Conservation (phyloP, 92 coral and sea anemone genomes). For the Umimayanthus kanabou region DNA sequence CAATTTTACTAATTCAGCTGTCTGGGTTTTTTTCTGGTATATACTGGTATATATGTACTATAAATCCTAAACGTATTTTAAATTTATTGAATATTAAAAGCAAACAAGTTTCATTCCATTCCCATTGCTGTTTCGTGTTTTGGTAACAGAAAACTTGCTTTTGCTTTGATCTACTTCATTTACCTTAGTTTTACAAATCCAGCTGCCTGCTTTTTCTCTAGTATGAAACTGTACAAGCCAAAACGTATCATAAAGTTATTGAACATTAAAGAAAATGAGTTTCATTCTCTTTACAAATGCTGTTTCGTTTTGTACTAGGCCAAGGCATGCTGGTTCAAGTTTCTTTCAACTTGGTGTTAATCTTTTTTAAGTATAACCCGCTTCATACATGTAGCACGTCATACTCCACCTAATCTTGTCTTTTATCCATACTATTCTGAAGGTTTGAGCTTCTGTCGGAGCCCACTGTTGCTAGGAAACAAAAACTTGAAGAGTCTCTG, state of each 20-base stretch:
- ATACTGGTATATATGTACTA: not conserved
- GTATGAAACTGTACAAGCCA: no score
- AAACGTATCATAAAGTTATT: not conserved
- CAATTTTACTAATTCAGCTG: not conserved
- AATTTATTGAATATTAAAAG: no score
- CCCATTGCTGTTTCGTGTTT: not conserved
- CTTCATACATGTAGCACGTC: not conserved
- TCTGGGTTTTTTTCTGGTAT: not conserved
- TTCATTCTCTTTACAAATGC: not conserved
- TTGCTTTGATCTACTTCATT: no score
- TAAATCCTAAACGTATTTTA: not conserved
- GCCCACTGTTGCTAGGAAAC: slow-evolving; percentile 73
- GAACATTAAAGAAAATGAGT: no score
- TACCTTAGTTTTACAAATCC: no score
- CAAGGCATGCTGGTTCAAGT: not conserved
- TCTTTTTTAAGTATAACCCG: not conserved
- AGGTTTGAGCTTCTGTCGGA: slow-evolving; percentile 77
- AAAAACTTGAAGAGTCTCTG: slow-evolving; percentile 76
- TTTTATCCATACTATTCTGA: not conserved
- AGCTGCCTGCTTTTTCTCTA: no score
- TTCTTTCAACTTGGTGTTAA: not conserved
- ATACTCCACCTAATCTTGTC: not conserved
- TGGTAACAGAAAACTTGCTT: no score
- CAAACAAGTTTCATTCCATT: not conserved
- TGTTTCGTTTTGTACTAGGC: not conserved